Base-by-base conservation (phyloP, 2,113 vertebrate genomes). In the Odontesthes bonariensis region DNA sequence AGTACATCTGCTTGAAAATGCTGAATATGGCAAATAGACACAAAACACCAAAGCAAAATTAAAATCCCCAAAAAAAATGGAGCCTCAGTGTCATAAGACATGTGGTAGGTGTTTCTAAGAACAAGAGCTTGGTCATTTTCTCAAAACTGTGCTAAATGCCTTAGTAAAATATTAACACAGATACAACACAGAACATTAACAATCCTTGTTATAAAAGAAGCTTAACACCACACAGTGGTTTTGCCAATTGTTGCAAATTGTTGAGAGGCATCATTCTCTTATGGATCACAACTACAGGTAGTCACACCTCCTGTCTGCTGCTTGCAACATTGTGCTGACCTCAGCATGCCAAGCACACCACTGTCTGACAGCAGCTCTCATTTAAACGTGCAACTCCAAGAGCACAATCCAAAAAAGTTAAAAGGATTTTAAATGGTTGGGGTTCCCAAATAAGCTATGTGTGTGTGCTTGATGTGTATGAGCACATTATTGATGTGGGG, bases 31-130 rank as follows among this genome's bases (percentile, higher is more conserved):
- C 35, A 38, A 38, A 38, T 38, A 5, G 5, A 10, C 10, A 8
- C 35, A 38, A 38, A 38, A 10, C 35, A 38, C 35, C 35, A 38
- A 38, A 38, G 6, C 6, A 38, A 38, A 38, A 38, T 13, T 6
- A n/a, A 49, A 14, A 46, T 16, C 3, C 12, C 40, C 12, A 11
- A 17, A 5, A 19, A 3, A 55, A 32, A 58, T 35, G 22, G 32
- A 66, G 33, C 54, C 72, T 35, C 63, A 67, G 13, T n/a, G 51
- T 69, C 33, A 75, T 65, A 38, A 73, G 16, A 66, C 66, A 42
- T 56, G 61, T 55, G 35, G 16, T 52, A 19, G 38, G 38, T 54
- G 51, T 65, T 38, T 66, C 27, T n/a, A n/a, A n/a, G n/a, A n/a
- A n/a, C n/a, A 65, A 65, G 23, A 65, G 32, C 47, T 65, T 65